phyloP scores from a whole-genome alignment of 2,888 invertebrate genomes.

The Elysia crispata region DNA sequence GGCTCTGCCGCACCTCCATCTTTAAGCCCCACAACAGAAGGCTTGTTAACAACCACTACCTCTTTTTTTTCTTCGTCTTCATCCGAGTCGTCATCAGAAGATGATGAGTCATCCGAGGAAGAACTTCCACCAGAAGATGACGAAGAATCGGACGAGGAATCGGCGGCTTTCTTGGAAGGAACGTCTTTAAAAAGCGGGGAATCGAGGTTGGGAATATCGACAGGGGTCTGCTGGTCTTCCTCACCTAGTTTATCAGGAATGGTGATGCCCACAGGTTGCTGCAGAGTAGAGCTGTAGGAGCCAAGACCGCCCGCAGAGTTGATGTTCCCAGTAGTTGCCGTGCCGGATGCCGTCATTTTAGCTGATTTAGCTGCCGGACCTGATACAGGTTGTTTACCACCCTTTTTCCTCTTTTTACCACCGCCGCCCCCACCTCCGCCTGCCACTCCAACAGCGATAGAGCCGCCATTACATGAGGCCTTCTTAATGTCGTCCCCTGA shows the following conservation, averaged over 20 bases:
- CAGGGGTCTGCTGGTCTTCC: conserved; percentile 31
- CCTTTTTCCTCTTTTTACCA: conserved; percentile 41
- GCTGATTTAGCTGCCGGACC: conserved; percentile 34
- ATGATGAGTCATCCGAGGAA: conserved; percentile 42
- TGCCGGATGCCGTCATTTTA: conserved; percentile 38
- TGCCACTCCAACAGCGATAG: no score
- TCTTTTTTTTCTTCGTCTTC: conserved; percentile 47
- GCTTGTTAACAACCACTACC: not conserved
- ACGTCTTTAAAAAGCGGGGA: conserved; percentile 48
- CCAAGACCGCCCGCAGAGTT: not conserved
- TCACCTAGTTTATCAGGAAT: conserved; percentile 42
- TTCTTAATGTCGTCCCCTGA: conserved; percentile 48
- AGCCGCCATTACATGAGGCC: not conserved
- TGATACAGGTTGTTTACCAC: conserved; percentile 6
- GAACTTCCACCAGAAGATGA: conserved; percentile 43
- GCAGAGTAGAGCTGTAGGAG: not conserved
- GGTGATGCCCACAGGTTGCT: conserved; percentile 43
- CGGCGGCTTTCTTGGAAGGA: conserved; percentile 41
- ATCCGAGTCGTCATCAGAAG: conserved; percentile 47
- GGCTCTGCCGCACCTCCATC: conserved; percentile 4
- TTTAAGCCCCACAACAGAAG: not conserved
- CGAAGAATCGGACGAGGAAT: conserved; percentile 43
- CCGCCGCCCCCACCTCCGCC: conserved; percentile 25
- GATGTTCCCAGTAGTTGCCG: not conserved
- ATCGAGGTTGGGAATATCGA: conserved; percentile 45